Evolutionary conservation across 2,113 vertebrate genomes (phyloP).

Genomic region (Bos indicus): DNA sequence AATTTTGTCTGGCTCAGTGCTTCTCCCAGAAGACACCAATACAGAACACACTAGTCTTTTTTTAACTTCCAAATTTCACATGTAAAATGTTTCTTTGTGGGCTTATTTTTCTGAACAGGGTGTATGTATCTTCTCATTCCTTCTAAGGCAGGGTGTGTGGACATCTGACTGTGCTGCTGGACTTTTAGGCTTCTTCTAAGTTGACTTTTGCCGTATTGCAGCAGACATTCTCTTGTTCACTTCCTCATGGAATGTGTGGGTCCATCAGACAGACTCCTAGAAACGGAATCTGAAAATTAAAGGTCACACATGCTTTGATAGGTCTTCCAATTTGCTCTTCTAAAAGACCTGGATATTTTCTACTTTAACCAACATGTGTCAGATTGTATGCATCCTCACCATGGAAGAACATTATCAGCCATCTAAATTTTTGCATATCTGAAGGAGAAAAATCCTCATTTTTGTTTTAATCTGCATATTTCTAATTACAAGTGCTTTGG

Average conservation of each 20-base stretch:
- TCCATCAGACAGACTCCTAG: not conserved
- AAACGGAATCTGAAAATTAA: not conserved
- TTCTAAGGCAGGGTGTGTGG: not conserved
- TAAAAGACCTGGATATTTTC: not conserved
- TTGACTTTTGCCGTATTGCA: not conserved
- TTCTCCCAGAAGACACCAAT: not conserved
- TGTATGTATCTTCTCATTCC: not conserved
- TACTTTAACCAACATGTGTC: not conserved
- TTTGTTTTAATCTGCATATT: not conserved
- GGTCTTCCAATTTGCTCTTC: not conserved
- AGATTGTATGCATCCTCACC: rapidly evolving
- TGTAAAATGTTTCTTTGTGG: not conserved
- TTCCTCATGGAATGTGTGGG: not conserved
- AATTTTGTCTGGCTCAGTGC: not conserved
- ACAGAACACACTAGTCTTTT: not conserved
- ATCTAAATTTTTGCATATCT: not conserved
- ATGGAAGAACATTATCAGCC: not conserved
- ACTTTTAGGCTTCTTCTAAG: not conserved
- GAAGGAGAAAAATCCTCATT: not conserved
- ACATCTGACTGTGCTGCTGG: not conserved
- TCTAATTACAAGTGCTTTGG: not conserved
- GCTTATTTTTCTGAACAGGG: not conserved
- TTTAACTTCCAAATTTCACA: not conserved
- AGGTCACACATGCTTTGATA: not conserved
- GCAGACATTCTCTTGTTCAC: not conserved